Evolutionary conservation across 1,140 invertebrate species (phyloP).

Genomic region (Holcopasites calliopsidis): DNA sequence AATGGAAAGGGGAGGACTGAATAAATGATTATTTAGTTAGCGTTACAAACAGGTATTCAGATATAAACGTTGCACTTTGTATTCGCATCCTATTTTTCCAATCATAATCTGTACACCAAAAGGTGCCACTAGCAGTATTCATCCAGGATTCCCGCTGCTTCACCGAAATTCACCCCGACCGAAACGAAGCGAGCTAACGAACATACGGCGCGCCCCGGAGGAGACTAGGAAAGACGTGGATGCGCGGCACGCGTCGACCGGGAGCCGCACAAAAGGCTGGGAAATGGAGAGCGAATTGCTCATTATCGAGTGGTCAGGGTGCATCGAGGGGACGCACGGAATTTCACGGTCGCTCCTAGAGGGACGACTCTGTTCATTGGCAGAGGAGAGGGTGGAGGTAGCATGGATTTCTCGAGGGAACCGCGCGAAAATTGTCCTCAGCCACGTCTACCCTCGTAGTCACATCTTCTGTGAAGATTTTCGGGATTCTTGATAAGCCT

Average conservation of each 20-base stretch:
- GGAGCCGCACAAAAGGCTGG: conserved; percentile 69
- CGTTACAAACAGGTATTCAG: background rate
- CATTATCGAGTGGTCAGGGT: conserved; percentile 69
- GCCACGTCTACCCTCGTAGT: background rate
- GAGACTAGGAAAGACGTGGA: conserved; percentile 17
- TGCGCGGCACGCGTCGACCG: conserved; percentile 62
- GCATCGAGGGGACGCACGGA: conserved; percentile 40
- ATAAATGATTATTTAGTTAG: background rate
- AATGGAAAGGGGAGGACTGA: background rate
- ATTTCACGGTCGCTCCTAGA: conserved; percentile 50
- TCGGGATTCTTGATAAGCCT: background rate
- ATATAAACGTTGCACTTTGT: background rate
- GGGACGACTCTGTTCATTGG: background rate
- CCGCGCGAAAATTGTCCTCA: conserved; percentile 60
- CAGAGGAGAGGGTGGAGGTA: background rate
- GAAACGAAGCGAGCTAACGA: conserved; percentile 50
- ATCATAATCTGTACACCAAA: no score
- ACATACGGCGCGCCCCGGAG: conserved; percentile 53
- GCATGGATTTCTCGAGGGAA: conserved; percentile 49
- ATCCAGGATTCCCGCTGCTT: conserved; percentile 29
- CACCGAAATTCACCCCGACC: conserved; percentile 27
- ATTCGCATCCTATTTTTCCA: background rate
- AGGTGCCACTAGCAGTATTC: background rate
- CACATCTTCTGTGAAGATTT: conserved; percentile 24
- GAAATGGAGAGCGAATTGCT: conserved; percentile 74